Evolutionary conservation across 37 sponge, comb jelly and placozoan species (phyloP).

Genomic region (Theonella swinhoei): DNA sequence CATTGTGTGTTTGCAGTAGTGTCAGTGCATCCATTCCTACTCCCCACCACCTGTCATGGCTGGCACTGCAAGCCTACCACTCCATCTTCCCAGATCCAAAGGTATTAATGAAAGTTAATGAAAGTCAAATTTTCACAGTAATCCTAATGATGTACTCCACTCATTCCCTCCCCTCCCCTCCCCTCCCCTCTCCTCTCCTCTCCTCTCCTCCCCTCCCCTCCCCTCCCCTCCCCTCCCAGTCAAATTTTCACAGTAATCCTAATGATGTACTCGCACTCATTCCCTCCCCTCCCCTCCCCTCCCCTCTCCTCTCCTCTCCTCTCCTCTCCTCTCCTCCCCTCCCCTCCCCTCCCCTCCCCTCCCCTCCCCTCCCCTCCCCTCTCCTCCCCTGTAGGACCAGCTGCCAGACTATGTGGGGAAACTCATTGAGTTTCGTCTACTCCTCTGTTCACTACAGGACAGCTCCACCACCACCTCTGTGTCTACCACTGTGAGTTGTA

Average conservation of each 20-base stretch:
- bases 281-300: neutral
- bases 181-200: neutral
- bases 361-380: slow-evolving; percentile 11
- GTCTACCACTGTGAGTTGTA: neutral
- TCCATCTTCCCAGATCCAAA: slow-evolving; percentile 21
- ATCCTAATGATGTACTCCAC: neutral
- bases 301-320: slow-evolving; percentile 3
- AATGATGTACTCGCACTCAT: neutral
- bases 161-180: slow-evolving; percentile 1
- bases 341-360: neutral
- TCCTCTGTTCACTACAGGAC: slow-evolving; percentile 35
- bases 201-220: slow-evolving; percentile 11
- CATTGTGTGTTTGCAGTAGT: slow-evolving; percentile 53
- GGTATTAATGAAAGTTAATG: slow-evolving; percentile 14
- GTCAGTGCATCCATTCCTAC: slow-evolving; percentile 60
- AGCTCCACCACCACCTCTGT: slow-evolving; percentile 11
- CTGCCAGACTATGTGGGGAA: slow-evolving; percentile 34
- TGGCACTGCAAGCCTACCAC: slow-evolving; percentile 51
- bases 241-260: neutral
- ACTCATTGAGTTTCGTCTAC: slow-evolving; percentile 63
- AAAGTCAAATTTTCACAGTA: too few species aligned
- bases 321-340: neutral
- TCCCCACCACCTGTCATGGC: slow-evolving; percentile 73
- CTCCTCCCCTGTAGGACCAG: slow-evolving; percentile 19
- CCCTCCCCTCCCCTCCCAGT: neutral